Evolutionary conservation across 2,888 invertebrate species (phyloP).

Genomic region (Drosophila subsilvestris): DNA sequence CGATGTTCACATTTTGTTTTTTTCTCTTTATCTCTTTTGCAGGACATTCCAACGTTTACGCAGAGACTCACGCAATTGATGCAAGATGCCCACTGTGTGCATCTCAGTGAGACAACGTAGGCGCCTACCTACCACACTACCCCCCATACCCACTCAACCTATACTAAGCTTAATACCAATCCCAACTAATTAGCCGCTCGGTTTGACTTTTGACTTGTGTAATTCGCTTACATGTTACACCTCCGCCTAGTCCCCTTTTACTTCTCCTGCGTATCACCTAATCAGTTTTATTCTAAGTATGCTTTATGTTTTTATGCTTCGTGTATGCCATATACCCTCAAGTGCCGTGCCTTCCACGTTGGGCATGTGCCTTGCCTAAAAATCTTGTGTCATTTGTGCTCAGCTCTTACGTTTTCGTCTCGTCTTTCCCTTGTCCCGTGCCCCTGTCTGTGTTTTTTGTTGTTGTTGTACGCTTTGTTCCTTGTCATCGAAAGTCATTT

Average conservation of each 20-base stretch:
- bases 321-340: slow-evolving; percentile 37
- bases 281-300: slow-evolving; percentile 1
- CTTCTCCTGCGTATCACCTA: slow-evolving; percentile 8
- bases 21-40: slow-evolving; percentile 17
- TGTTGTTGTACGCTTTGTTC: background rate
- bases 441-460: background rate
- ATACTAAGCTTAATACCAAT: background rate
- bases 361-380: background rate
- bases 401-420: background rate
- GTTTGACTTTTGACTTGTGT: background rate
- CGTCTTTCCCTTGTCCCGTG: background rate
- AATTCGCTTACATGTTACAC: slow-evolving; percentile 28
- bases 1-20: background rate
- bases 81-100: slow-evolving; percentile 83
- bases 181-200: background rate
- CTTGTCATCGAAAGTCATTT: background rate
- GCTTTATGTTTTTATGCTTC: background rate
- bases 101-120: slow-evolving; percentile 79
- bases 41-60: slow-evolving; percentile 85
- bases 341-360: background rate
- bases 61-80: slow-evolving; percentile 83
- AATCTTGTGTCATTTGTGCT: slow-evolving; percentile 21
- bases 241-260: background rate
- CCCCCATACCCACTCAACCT: background rate
- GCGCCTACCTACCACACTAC: background rate